phyloP scores from a whole-genome alignment of 2,888 invertebrate genomes.

The Dasypogon diadema region DNA sequence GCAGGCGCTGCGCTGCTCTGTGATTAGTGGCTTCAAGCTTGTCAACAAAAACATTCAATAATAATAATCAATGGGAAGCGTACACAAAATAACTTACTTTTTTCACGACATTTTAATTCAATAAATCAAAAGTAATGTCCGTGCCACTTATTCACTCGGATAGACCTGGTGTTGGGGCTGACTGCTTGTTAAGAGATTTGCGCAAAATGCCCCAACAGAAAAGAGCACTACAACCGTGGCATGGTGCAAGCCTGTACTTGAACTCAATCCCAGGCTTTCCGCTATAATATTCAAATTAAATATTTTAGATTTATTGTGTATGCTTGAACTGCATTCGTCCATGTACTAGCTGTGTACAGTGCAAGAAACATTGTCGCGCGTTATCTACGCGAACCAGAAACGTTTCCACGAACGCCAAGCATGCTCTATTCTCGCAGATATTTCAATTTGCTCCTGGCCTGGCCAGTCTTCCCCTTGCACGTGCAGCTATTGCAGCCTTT shows the following conservation, averaged over 20 bases:
- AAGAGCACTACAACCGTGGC: background rate
- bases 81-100: conserved; percentile 37
- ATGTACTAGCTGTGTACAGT: background rate
- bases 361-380: conserved; percentile 36
- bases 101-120: background rate
- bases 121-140: conserved; percentile 46
- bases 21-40: conserved; percentile 32
- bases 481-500: background rate
- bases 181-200: conserved; percentile 26
- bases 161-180: background rate
- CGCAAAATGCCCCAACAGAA: conserved; percentile 8
- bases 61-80: conserved; percentile 14
- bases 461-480: background rate
- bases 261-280: conserved; percentile 39
- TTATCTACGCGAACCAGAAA: conserved; percentile 26
- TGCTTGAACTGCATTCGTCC: conserved; percentile 19
- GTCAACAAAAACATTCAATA: conserved; percentile 20
- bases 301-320: conserved; percentile 48
- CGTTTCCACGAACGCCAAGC: conserved; percentile 34
- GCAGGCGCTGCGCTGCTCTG: no score
- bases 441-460: conserved; percentile 38
- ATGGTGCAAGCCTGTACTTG: conserved; percentile 34
- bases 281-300: conserved; percentile 50
- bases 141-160: conserved; percentile 20
- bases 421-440: conserved; percentile 11